Evolutionary conservation across 2,113 vertebrate species (phyloP).

Genomic region (Raja brachyura): DNA sequence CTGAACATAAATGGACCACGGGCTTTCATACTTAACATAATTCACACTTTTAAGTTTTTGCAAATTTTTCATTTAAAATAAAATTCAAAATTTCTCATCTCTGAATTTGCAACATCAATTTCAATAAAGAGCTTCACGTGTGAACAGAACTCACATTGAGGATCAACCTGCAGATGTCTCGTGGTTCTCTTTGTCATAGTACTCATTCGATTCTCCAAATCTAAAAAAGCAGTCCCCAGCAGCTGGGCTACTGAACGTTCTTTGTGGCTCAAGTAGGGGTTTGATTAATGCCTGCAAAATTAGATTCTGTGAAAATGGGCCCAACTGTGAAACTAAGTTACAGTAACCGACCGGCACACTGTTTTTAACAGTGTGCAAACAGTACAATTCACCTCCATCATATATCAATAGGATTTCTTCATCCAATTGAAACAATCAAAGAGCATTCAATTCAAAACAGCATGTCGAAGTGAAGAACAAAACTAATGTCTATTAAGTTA

Average conservation of each 20-base stretch:
- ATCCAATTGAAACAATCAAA: slow-evolving; percentile 16
- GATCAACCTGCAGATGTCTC: slow-evolving; percentile 27
- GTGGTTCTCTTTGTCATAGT: slow-evolving; percentile 10
- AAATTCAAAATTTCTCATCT: slow-evolving; percentile 7
- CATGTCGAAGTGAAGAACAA: neutral
- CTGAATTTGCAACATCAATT: neutral
- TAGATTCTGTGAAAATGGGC: slow-evolving; percentile 7
- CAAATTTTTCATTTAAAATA: neutral
- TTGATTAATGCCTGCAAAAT: slow-evolving; percentile 32
- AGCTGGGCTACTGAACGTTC: slow-evolving; percentile 7
- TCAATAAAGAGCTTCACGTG: neutral
- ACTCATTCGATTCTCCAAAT: slow-evolving; percentile 26
- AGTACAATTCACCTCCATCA: slow-evolving; percentile 8
- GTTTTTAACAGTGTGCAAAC: neutral
- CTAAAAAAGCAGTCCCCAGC: slow-evolving; percentile 29
- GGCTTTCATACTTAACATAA: neutral
- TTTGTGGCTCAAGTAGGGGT: slow-evolving; percentile 13
- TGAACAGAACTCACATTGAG: slow-evolving; percentile 29
- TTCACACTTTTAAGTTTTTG: slow-evolving; percentile 1
- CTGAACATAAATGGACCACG: neutral
- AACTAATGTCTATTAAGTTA: neutral
- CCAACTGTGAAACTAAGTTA: slow-evolving; percentile 33
- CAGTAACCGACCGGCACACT: neutral
- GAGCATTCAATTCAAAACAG: slow-evolving; percentile 16
- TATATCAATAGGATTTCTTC: neutral